Evolutionary conservation across 2,113 vertebrate species (phyloP).

Genomic region (Trichechus manatus): DNA sequence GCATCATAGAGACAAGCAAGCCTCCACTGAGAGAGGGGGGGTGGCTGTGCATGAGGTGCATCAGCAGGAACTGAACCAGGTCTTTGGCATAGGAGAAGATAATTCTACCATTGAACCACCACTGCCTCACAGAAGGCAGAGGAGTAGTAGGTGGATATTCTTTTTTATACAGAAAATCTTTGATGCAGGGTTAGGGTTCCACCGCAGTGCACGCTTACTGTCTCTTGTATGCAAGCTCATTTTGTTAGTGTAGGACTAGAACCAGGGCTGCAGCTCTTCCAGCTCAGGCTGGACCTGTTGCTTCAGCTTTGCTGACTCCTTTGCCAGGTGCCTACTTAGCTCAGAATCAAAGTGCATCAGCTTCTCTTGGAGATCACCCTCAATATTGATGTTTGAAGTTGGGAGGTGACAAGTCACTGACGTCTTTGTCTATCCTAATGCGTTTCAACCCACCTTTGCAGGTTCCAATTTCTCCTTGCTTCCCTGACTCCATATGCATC

Average conservation of each 20-base stretch:
- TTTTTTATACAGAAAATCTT: neutral
- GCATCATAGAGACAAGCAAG: neutral
- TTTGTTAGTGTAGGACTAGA: neutral
- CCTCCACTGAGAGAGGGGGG: neutral
- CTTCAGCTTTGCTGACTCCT: neutral
- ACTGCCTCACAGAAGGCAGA: neutral
- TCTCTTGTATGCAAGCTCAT: too few relatives aligned
- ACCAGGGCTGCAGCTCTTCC: neutral
- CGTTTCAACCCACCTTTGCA: neutral
- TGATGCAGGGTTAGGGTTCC: too few relatives aligned
- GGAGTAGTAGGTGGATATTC: neutral
- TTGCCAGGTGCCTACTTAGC: neutral
- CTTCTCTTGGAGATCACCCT: neutral
- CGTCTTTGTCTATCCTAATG: neutral
- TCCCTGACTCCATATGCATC: neutral
- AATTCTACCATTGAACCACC: neutral
- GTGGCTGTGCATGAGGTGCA: neutral
- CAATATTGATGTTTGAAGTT: neutral
- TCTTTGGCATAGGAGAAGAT: too few relatives aligned
- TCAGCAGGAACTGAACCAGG: neutral
- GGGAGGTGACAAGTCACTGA: accelerated
- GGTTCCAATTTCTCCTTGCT: neutral
- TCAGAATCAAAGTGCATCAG: neutral
- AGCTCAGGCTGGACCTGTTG: neutral
- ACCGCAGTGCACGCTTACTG: accelerated